phyloP scores from a whole-genome alignment of 2,888 invertebrate genomes.

The Stramonita haemastoma region DNA sequence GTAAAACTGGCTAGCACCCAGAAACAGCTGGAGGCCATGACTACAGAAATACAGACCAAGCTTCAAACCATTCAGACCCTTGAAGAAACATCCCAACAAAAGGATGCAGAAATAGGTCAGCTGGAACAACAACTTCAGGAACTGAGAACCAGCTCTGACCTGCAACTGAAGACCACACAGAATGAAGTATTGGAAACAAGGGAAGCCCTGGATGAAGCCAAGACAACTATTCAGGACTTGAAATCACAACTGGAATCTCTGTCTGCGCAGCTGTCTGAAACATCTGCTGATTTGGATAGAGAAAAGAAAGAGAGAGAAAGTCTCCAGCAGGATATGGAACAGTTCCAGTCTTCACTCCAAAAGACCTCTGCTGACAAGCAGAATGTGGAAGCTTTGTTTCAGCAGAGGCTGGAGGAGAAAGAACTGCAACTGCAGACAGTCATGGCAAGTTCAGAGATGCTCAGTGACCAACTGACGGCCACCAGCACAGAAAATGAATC shows the following conservation, averaged over 20 bases:
- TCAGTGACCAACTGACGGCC: slow-evolving; percentile 18
- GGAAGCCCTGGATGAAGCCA: neutral
- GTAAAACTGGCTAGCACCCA: neutral
- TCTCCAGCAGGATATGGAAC: slow-evolving; percentile 13
- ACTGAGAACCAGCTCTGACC: neutral
- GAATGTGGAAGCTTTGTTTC: neutral
- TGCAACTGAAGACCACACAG: neutral
- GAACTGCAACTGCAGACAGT: slow-evolving; percentile 1
- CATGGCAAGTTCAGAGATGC: neutral
- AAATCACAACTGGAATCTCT: neutral
- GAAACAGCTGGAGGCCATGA: slow-evolving; percentile 12
- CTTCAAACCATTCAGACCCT: slow-evolving; percentile 26
- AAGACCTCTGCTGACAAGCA: slow-evolving; percentile 6
- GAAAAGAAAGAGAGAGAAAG: neutral
- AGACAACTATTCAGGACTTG: neutral
- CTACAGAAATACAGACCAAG: slow-evolving; percentile 22
- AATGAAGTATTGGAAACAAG: neutral
- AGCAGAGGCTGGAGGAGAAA: slow-evolving; percentile 27
- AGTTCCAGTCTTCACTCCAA: neutral
- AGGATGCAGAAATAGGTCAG: slow-evolving; percentile 18
- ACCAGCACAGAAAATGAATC: slow-evolving; percentile 25
- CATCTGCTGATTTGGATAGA: neutral
- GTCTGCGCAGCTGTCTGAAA: neutral
- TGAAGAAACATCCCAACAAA: slow-evolving; percentile 37
- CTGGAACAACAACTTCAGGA: slow-evolving; percentile 28